Base-by-base conservation (phyloP, 1,140 invertebrate genomes). In the Ditylenchus dipsaci region DNA sequence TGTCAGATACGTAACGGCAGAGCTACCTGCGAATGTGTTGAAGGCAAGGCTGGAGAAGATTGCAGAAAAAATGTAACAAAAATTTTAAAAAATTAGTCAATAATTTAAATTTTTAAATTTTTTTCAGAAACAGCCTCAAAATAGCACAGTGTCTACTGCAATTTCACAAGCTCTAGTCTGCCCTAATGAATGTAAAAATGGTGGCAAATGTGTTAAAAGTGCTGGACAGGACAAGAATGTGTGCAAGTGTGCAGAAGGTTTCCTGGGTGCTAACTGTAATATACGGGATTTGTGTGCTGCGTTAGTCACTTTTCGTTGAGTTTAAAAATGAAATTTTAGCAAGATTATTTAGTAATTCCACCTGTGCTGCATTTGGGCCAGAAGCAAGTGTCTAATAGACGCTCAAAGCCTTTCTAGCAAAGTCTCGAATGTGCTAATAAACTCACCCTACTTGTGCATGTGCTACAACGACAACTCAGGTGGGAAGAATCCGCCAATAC, bases 401-500 rank as follows among this genome's bases (percentile, higher is more conserved):
- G 59, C 27, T 5, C 5, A 26, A 29, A 43, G 59, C 13, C 19
- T 61, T 19, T 30, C 59, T 13, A 43, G 29, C 27, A 61, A 61
- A 43, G 29, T 43, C 29, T 19, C 59, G 5, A 8, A 8, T 19
- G 29, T 30, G 27, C 38, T 61, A 7, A 30, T 61, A 5, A 43
- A 61, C 8, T 30, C 59, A 21, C 59, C 59, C n/a, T n/a, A 61
- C 59, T 21, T 61, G 27, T 61, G 59, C 59, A 61, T 61, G 59
- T 61, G 59, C 38, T 43, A 61, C 59, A 43, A 61, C 29, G 59
- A 61, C 38, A 61, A 61, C n/a, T 33, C 27, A 30, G 59, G 59
- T 61, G 29, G 29, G 33, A 5, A 38, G 3, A 21, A 53, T 3
- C 49, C 15, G 49, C 3, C n/a, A 5, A 17, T 53, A 19, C 49